A percentile compares a stretch with the other conserved stretches of the same genome.
phyloP scores from a whole-genome alignment of 2,113 vertebrate genomes.

The Mungos mungo region DNA sequence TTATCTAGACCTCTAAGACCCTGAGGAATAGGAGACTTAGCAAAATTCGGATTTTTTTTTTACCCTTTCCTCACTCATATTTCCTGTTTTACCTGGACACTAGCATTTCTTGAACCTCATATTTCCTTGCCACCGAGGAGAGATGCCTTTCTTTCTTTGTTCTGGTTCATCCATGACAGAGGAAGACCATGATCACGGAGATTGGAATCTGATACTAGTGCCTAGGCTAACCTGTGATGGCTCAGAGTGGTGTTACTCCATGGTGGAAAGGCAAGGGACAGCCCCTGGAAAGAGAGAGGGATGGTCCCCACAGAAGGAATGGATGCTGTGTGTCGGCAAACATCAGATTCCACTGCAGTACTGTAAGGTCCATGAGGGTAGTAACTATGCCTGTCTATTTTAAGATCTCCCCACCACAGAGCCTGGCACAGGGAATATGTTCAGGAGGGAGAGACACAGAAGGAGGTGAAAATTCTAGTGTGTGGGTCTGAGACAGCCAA shows the following conservation, averaged over 20 bases:
- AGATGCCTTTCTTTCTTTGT: not conserved
- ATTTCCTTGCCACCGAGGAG: not conserved
- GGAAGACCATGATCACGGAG: not conserved
- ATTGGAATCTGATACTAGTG: not conserved
- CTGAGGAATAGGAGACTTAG: not conserved
- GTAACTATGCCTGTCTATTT: not conserved
- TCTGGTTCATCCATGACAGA: not conserved
- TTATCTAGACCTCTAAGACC: not conserved
- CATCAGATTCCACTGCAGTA: rapidly evolving
- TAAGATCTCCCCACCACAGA: not conserved
- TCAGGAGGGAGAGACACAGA: too few species aligned
- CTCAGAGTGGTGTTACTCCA: not conserved
- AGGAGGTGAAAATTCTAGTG: not conserved
- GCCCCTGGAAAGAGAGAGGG: not conserved
- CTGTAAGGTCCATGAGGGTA: rapidly evolving
- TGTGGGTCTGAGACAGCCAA: not conserved
- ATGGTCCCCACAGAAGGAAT: not conserved
- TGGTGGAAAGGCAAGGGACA: rapidly evolving
- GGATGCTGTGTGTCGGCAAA: not conserved
- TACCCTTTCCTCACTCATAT: not conserved
- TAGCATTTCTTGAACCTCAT: not conserved
- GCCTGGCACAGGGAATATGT: rapidly evolving
- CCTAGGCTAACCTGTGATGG: not conserved
- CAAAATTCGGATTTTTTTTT: not conserved
- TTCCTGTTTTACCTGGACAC: not conserved